Evolutionary conservation across 2,888 invertebrate species (phyloP), one percentile per base, ranked within the genome.

Genomic region (Aporophyla nigra): DNA sequence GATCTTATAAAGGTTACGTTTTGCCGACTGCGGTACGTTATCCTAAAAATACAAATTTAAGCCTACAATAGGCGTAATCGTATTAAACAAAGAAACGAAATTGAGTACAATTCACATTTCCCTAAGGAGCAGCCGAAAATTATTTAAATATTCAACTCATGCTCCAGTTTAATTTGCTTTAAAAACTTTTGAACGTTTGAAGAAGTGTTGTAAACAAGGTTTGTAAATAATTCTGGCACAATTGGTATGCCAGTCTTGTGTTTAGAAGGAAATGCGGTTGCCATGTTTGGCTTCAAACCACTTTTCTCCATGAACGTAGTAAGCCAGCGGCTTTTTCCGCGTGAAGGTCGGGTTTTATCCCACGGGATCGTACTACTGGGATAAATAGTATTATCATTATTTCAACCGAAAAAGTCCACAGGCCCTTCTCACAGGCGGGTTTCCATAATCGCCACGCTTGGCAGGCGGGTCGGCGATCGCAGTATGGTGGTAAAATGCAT

Each of bases 81-180:
- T 14, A 19, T 43, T 56, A 14, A 80, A 71, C 76, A 76, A 53
- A 40, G 68, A 19, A 62, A 78, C 66, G 53, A 27, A 61, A 67
- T 67, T 33, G 7, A 62, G 43, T 43, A 43, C 51, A 66, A 49
- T 74, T 40, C 43, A 24, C 51, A 24, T 51, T 75, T 24, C 56
- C 24, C 43, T 0, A 14, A 6, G 21, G 56, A 68, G 7, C 40
- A 16, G 24, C n/a, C 53, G 62, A 3, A n/a, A 76, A 46, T 76
- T 63, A 83, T 83, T 78, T 46, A 78, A 74, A 73, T 65, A 79
- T 79, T 80, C 80, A 53, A 27, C n/a, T 61, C 80, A 33, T 78
- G 79, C 19, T 5, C 40, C 40, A 70, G 16, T 78, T 67, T 27
- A 70, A 80, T 83, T 80, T 70, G 70, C 53, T 70, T 66, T 14